Base-by-base conservation (phyloP, 2,888 invertebrate genomes). In the Agrotis puta region DNA sequence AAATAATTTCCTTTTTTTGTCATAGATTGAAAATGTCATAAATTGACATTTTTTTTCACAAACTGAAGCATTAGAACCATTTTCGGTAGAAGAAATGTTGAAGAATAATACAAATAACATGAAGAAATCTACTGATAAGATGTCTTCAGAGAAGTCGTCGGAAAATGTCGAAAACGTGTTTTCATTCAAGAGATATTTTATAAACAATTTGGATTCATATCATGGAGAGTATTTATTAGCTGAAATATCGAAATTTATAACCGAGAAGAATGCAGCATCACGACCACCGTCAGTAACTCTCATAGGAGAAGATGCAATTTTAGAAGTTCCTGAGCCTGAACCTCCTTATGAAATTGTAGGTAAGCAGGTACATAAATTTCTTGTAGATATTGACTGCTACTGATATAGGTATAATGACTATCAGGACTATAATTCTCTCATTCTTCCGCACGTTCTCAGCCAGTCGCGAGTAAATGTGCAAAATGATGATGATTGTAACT, bases 131-230 rank as follows among this genome's bases (percentile, higher is more conserved):
- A 56, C 53, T n/a, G 90, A 89, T 0, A 77, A 84, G 82, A 33
- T 88, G 62, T 82, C 91, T 39, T 91, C 92, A 13, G 88, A 86
- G 2, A 89, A 86, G 74, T 90, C 91, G 0, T 86, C 88, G 20
- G 83, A 87, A 2, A 87, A 88, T 64, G 48, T 77, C 4, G 87
- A 85, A 18, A 87, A 87, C 69, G 62, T 87, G 61, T 96, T 96
- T 82, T 93, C 94, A 2, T 92, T 90, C 16, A 96, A 96, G 87
- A 94, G 97, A 54, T 94, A 97, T 87, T 97, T 97, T 86, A 90
- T 97, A 57, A 97, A 97, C 88, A 96, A 97, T 77, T 90, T 97
- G 57, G 97, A 97, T 88, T 96, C 96, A n/a, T 97, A 96, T 88
- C 96, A 97, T 81, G 96, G 97, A 14, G 93, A 93, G 84, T 92